Evolutionary conservation across 2,888 invertebrate species (phyloP).

Genomic region (Tipula helvola): DNA sequence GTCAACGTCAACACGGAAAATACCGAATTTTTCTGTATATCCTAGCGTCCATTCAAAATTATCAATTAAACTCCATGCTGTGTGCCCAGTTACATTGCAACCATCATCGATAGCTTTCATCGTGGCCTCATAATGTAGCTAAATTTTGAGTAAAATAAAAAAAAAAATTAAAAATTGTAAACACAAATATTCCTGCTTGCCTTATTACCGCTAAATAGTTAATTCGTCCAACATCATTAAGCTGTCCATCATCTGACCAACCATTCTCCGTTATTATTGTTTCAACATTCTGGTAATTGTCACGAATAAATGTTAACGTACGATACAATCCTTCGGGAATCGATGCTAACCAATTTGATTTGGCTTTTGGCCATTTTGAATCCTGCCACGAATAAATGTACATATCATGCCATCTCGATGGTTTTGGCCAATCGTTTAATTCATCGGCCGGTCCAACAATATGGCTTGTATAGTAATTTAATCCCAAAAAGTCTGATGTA

Average conservation of each 20-base stretch:
- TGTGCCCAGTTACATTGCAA: background rate
- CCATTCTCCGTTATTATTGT: background rate
- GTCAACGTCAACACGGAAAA: background rate
- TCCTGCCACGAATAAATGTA: background rate
- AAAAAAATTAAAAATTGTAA: no score
- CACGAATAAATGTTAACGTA: background rate
- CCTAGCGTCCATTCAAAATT: background rate
- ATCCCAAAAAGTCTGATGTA: constrained; percentile 25
- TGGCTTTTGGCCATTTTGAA: background rate
- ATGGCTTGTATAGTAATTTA: constrained; percentile 26
- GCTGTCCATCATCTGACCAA: background rate
- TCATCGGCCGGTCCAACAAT: constrained; percentile 12
- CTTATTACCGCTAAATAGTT: background rate
- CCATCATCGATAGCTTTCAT: background rate
- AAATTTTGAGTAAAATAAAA: no score
- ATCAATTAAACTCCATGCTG: background rate
- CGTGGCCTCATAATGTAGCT: background rate
- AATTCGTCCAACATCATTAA: background rate
- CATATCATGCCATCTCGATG: background rate
- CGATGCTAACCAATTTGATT: background rate
- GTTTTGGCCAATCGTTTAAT: background rate
- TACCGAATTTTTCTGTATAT: background rate
- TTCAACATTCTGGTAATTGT: background rate
- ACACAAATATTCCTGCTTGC: no score
- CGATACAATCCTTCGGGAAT: background rate